These are phyloP conservation scores for Excalfactoria chinensis DNA, from an alignment of 2,113 vertebrate species.

Conservation along the genomic window DNA sequence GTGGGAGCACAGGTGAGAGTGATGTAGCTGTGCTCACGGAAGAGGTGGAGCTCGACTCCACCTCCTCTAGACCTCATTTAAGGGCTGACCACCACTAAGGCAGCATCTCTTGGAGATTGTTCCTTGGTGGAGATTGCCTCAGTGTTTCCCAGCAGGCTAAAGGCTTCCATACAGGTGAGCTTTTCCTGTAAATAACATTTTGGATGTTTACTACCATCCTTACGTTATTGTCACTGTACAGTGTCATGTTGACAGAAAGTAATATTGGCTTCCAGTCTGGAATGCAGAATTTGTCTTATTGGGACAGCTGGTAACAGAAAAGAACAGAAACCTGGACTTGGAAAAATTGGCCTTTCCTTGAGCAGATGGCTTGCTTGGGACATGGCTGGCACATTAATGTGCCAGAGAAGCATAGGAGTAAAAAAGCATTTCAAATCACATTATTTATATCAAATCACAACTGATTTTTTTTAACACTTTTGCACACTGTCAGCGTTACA, in stretches of 20 bases:
- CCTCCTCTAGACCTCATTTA: too few species aligned
- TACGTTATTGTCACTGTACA: too few species aligned
- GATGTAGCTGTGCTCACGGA: too few species aligned
- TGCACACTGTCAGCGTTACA: neutral
- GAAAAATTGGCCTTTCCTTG: neutral
- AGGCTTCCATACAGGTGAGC: too few species aligned
- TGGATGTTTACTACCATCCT: too few species aligned
- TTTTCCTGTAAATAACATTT: too few species aligned
- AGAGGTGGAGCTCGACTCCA: too few species aligned
- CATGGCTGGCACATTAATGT: neutral
- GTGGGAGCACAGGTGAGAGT: too few species aligned
- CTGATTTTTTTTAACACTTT: neutral
- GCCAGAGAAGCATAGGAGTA: neutral
- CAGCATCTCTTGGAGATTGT: too few species aligned
- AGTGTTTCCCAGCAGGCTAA: too few species aligned
- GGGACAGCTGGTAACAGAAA: neutral
- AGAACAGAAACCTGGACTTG: neutral
- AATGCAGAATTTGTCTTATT: neutral
- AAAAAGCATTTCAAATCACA: neutral
- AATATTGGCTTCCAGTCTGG: neutral
- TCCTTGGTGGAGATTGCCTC: too few species aligned
- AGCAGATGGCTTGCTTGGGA: neutral
- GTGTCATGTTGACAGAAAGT: neutral
- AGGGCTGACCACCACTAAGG: too few species aligned
- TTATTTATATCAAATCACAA: neutral